These are phyloP conservation scores for Odontocolon sp. DNA, from an alignment of 2,888 invertebrate genomes.

Conservation along the genomic window DNA sequence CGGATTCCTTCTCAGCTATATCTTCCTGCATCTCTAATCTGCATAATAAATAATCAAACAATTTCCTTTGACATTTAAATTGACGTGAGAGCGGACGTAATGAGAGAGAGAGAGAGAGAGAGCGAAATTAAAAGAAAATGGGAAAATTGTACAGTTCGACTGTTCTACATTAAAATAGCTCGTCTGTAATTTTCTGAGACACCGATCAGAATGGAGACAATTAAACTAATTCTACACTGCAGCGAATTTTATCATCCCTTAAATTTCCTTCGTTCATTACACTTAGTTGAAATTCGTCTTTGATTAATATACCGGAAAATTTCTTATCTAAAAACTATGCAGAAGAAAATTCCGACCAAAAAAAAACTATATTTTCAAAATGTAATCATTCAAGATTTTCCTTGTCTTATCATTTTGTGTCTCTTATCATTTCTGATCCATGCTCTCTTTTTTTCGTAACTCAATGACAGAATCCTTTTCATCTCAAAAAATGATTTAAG, in stretches of 20 bases:
- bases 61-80: constrained; percentile 80
- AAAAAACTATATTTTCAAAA: too few species aligned
- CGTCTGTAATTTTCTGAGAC: constrained; percentile 70
- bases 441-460: too few species aligned
- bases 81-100: constrained; percentile 58
- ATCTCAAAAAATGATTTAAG: too few species aligned
- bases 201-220: constrained; percentile 41
- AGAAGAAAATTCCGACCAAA: too few species aligned
- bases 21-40: constrained; percentile 74
- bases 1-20: too few species aligned
- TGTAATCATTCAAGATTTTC: too few species aligned
- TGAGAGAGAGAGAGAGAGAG: constrained; percentile 35
- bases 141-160: neutral
- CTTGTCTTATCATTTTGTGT: too few species aligned
- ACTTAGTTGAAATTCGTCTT: too few species aligned
- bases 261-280: neutral
- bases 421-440: too few species aligned
- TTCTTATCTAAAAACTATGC: too few species aligned
- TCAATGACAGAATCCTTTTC: too few species aligned
- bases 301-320: too few species aligned
- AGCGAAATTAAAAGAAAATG: constrained; percentile 8
- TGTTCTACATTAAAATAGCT: constrained; percentile 23
- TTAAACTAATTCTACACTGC: constrained; percentile 44
- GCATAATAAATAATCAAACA: constrained; percentile 80
- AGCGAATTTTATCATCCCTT: neutral